Conservation (phyloP, 2,113 vertebrate genomes). For the Dromaius novaehollandiae region DNA sequence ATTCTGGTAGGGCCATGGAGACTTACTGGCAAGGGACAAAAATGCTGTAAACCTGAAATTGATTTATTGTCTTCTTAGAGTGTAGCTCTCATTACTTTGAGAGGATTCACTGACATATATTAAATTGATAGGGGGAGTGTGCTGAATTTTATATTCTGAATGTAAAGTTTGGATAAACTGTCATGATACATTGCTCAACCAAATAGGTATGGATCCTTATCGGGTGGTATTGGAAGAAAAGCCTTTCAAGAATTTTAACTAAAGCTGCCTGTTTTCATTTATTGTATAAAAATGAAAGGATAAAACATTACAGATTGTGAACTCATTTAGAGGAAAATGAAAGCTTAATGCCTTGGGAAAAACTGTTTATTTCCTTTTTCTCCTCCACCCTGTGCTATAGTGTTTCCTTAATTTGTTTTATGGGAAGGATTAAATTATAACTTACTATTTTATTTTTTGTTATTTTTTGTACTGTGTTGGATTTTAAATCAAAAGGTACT, state of each 20-base stretch:
- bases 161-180: not conserved
- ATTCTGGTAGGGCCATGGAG: not conserved
- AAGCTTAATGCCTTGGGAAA: not conserved
- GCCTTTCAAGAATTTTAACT: not conserved
- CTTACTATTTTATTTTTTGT: not conserved
- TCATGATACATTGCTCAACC: not conserved
- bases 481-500: not conserved
- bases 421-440: not conserved
- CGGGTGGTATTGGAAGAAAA: not conserved
- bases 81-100: not conserved
- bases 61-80: not conserved
- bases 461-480: not conserved
- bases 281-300: not conserved
- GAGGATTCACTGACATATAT: not conserved
- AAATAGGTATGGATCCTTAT: not conserved
- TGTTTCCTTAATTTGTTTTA: not conserved
- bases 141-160: not conserved
- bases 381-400: not conserved
- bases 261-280: not conserved
- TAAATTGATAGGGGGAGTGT: not conserved
- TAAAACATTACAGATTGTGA: not conserved
- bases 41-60: not conserved
- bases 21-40: not conserved
- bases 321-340: not conserved
- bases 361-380: not conserved